phyloP scores from a whole-genome alignment of 2,797 vertebrate species.

The Picus viridis region DNA sequence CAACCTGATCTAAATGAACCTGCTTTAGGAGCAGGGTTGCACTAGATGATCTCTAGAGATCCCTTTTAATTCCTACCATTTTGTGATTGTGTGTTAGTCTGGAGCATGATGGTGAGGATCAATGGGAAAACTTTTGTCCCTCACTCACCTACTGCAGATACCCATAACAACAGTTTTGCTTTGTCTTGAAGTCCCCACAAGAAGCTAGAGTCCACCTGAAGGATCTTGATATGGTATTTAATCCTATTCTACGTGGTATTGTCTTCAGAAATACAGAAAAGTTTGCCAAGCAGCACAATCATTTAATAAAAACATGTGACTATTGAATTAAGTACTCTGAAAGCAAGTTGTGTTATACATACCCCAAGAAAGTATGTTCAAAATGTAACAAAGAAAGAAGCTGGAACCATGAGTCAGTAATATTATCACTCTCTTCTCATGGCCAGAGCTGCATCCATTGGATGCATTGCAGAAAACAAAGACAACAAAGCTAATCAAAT shows the following conservation, averaged over 20 bases:
- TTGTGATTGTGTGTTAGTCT: not conserved
- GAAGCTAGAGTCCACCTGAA: not conserved
- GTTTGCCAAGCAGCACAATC: not conserved
- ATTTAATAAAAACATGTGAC: not conserved
- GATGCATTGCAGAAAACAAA: not conserved
- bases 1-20: too few relatives aligned
- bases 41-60: too few relatives aligned
- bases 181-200: not conserved
- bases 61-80: too few relatives aligned
- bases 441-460: not conserved
- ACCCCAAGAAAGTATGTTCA: not conserved
- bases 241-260: not conserved
- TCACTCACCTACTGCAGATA: not conserved
- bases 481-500: constrained; percentile 43
- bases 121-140: not conserved
- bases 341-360: not conserved
- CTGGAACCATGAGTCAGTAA: not conserved
- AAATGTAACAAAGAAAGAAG: not conserved
- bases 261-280: not conserved
- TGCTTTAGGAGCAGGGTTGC: too few relatives aligned
- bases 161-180: fast-evolving
- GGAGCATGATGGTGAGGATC: fast-evolving
- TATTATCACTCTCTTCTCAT: not conserved
- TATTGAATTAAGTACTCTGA: not conserved
- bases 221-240: not conserved